These are phyloP conservation scores for Sebastes cheni DNA, from an alignment of 2,797 vertebrate species.

Conservation along the genomic window DNA sequence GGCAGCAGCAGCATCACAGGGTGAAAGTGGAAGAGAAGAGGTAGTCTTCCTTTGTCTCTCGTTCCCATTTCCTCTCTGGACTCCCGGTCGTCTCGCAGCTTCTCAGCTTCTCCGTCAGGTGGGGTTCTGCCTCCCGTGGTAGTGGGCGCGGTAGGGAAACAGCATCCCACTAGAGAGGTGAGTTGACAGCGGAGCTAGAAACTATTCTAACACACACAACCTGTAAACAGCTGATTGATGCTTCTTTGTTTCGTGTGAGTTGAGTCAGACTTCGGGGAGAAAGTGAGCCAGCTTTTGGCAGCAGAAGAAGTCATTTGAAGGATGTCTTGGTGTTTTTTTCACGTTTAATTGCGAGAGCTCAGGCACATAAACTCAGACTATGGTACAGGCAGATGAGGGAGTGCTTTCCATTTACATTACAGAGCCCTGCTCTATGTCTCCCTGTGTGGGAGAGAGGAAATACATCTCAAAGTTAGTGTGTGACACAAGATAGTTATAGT, in stretches of 20 bases:
- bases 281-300: neutral
- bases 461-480: constrained; percentile 4
- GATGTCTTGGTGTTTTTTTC: constrained; percentile 6
- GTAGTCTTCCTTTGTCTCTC: constrained; percentile 53
- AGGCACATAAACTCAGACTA: constrained; percentile 46
- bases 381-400: constrained; percentile 16
- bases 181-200: constrained; percentile 46
- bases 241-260: neutral
- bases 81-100: constrained; percentile 39
- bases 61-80: constrained; percentile 54
- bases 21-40: constrained; percentile 65
- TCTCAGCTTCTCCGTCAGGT: constrained; percentile 39
- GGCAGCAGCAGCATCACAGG: constrained; percentile 7
- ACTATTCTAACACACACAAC: neutral
- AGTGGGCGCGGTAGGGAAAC: constrained; percentile 6
- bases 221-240: constrained; percentile 4
- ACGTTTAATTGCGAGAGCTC: constrained; percentile 42
- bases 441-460: neutral
- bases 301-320: constrained; percentile 18
- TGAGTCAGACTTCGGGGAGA: neutral
- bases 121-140: constrained; percentile 35
- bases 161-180: constrained; percentile 48
- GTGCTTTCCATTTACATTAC: constrained; percentile 22
- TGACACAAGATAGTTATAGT: constrained; percentile 3
- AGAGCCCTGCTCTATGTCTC: neutral